phyloP scores from a whole-genome alignment of 92 coral and sea anemone genomes.

The Porites evermanni region DNA sequence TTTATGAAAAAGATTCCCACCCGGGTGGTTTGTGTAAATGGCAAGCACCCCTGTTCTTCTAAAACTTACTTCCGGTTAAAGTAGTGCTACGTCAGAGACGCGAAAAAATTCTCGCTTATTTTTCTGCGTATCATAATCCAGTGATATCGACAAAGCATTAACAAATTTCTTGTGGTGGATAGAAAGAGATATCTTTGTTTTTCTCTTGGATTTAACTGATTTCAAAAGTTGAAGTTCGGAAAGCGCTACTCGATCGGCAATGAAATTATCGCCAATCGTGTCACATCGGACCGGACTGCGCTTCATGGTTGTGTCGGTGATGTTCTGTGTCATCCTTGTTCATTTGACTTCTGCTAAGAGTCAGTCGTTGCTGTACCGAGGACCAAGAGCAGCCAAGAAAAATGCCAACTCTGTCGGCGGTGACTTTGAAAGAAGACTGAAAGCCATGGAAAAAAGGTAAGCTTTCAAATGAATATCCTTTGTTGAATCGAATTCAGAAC shows the following conservation, averaged over 20 bases:
- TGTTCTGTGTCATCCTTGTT: neutral
- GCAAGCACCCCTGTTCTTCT: too few species aligned
- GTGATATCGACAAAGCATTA: neutral
- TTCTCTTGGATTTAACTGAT: neutral
- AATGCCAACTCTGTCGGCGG: neutral
- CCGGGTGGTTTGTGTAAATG: too few species aligned
- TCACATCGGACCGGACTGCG: neutral
- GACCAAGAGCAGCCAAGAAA: neutral
- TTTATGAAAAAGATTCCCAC: too few species aligned
- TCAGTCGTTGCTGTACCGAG: neutral
- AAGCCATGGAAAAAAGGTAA: constrained; percentile 4
- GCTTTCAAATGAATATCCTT: neutral
- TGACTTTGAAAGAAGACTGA: neutral
- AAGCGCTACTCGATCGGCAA: neutral
- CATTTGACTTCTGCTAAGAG: neutral
- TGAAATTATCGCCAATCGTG: neutral
- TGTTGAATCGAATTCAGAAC: neutral
- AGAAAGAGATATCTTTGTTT: neutral
- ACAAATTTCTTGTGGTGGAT: neutral
- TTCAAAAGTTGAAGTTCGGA: neutral
- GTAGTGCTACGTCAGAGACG: neutral
- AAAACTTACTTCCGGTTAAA: neutral
- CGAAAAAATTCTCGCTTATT: neutral
- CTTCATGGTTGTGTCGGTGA: neutral
- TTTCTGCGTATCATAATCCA: neutral